Evolutionary conservation across 2,797 vertebrate species (phyloP).

Genomic region (Apogon hyalosoma): DNA sequence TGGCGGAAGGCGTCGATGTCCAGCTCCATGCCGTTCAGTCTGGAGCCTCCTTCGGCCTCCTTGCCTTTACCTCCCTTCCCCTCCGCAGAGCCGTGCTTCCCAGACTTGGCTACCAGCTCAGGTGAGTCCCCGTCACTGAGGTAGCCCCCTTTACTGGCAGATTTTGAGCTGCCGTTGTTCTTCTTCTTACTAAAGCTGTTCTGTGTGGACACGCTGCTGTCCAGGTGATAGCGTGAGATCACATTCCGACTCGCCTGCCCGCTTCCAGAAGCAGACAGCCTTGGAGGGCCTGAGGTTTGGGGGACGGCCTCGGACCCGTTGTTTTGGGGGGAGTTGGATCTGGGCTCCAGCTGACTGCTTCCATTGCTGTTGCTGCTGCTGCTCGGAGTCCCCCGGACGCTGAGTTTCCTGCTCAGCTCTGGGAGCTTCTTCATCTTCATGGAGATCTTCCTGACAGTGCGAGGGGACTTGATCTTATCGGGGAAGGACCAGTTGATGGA

Average conservation of each 20-base stretch:
- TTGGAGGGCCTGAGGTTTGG: slow-evolving; percentile 75
- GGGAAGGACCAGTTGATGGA: slow-evolving; percentile 97
- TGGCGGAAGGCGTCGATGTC: slow-evolving; percentile 96
- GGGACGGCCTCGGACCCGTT: slow-evolving; percentile 77
- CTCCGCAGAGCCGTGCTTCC: slow-evolving; percentile 87
- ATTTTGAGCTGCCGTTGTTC: slow-evolving; percentile 86
- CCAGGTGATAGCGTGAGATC: slow-evolving; percentile 96
- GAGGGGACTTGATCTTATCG: slow-evolving; percentile 97
- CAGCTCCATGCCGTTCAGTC: slow-evolving; percentile 86
- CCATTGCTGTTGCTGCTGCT: slow-evolving; percentile 67
- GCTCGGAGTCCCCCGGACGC: slow-evolving; percentile 89
- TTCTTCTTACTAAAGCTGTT: slow-evolving; percentile 91
- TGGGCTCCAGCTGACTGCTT: slow-evolving; percentile 60
- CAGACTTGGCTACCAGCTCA: slow-evolving; percentile 92
- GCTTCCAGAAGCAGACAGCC: slow-evolving; percentile 80
- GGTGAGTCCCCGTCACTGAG: slow-evolving; percentile 98
- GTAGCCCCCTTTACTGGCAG: slow-evolving; percentile 95
- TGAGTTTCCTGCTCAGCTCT: slow-evolving; percentile 95
- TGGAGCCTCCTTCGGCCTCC: slow-evolving; percentile 82
- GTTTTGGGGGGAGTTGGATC: slow-evolving; percentile 65
- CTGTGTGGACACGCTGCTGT: slow-evolving; percentile 94
- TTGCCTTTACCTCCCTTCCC: slow-evolving; percentile 86
- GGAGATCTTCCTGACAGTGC: slow-evolving; percentile 96
- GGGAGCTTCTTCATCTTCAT: slow-evolving; percentile 99
- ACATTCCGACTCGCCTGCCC: slow-evolving; percentile 90